Conservation (phyloP, 2,888 invertebrate genomes). For the Philaethria dido region DNA sequence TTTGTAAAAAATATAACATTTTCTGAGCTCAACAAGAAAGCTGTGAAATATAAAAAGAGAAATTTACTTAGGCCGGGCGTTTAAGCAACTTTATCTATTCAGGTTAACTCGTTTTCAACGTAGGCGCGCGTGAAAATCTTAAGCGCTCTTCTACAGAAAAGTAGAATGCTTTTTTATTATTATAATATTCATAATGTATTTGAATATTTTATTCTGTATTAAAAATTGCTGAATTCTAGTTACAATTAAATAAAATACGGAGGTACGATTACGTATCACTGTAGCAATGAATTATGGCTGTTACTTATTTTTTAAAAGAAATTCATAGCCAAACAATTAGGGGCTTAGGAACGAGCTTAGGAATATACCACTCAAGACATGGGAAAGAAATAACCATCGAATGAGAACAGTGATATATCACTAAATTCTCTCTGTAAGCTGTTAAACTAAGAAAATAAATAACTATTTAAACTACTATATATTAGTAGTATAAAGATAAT, state of each 20-base stretch:
- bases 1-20: slow-evolving; percentile 21
- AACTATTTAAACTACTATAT: too few species aligned
- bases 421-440: too few species aligned
- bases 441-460: too few species aligned
- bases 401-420: too few species aligned
- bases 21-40: slow-evolving; percentile 18
- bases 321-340: too few species aligned
- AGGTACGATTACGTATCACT: neutral
- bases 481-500: too few species aligned
- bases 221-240: neutral
- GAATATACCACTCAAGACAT: too few species aligned
- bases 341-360: too few species aligned
- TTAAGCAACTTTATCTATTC: slow-evolving; percentile 38
- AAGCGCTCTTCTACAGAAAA: slow-evolving; percentile 23
- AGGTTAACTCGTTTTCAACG: slow-evolving; percentile 36
- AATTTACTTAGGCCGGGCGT: slow-evolving; percentile 27
- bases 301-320: neutral
- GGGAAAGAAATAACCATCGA: too few species aligned
- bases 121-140: slow-evolving; percentile 32
- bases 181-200: slow-evolving; percentile 19
- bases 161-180: slow-evolving; percentile 24
- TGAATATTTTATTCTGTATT: slow-evolving; percentile 17
- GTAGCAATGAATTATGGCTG: neutral
- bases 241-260: neutral
- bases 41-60: slow-evolving; percentile 32